Conservation (phyloP, 2,113 vertebrate genomes). For the Corythaeola cristata region DNA sequence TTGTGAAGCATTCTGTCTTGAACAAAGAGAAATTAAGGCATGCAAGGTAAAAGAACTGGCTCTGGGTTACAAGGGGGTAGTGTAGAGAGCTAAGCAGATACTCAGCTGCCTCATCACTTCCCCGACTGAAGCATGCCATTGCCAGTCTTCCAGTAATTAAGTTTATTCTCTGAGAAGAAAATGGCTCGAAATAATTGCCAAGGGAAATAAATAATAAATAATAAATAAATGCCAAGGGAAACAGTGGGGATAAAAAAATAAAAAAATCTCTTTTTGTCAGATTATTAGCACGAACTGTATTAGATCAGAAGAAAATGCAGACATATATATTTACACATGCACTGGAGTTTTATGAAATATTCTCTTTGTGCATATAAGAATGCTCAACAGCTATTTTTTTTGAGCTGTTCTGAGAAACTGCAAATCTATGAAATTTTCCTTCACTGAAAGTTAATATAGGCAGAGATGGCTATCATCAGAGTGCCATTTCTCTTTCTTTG, state of each 20-base stretch:
- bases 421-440: background rate
- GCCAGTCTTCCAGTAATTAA: background rate
- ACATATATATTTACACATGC: rapidly evolving
- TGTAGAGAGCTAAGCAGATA: background rate
- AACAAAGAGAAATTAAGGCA: background rate
- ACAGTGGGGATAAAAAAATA: background rate
- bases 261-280: background rate
- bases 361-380: background rate
- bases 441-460: background rate
- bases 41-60: background rate
- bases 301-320: background rate
- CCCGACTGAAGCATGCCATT: background rate
- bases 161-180: background rate
- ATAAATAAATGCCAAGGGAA: too few relatives aligned
- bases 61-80: background rate
- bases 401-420: background rate
- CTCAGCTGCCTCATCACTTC: background rate
- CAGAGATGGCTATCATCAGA: background rate
- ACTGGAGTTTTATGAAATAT: background rate
- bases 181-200: background rate
- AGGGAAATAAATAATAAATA: too few relatives aligned
- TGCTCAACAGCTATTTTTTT: background rate
- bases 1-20: background rate
- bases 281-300: background rate
- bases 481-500: background rate